These are phyloP conservation scores for Matsumurasca onukii DNA, from an alignment of 1,140 invertebrate species.

Conservation along the genomic window DNA sequence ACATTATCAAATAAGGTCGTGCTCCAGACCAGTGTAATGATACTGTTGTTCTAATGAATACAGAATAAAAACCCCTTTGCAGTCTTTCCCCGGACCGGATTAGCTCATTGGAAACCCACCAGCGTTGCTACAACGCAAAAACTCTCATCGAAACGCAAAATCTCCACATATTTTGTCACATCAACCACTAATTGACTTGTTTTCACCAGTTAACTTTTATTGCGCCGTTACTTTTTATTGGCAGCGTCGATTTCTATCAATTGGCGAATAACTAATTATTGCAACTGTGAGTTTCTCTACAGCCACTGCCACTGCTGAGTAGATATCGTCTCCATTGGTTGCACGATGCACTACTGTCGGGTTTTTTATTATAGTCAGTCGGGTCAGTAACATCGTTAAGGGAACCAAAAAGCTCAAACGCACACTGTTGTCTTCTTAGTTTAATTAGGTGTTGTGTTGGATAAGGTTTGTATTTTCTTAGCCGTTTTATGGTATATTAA, in stretches of 20 bases:
- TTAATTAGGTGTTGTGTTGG: not conserved
- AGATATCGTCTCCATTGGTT: not conserved
- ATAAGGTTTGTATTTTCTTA: not conserved
- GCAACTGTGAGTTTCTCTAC: not conserved
- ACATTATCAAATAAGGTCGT: no score
- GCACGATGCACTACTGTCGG: not conserved
- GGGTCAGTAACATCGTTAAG: not conserved
- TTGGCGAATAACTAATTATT: not conserved
- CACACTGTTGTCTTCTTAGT: not conserved
- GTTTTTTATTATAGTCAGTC: not conserved
- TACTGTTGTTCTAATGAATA: no score
- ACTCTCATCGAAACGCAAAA: no score
- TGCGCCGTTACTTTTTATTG: not conserved
- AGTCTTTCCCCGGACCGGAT: no score
- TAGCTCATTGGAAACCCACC: no score
- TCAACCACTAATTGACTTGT: not conserved
- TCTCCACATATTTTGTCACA: not conserved
- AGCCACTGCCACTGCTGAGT: not conserved
- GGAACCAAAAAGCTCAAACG: not conserved
- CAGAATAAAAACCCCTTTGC: no score
- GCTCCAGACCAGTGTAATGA: no score
- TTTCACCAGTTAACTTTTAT: constrained; percentile 1
- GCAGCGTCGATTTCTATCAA: not conserved
- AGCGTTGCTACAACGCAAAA: no score
- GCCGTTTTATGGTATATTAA: not conserved